Percentiles rank a stretch among this genome's conserved stretches.
These are phyloP conservation scores for Ophion costatus DNA, from an alignment of 2,888 invertebrate genomes.

Conservation along the genomic window DNA sequence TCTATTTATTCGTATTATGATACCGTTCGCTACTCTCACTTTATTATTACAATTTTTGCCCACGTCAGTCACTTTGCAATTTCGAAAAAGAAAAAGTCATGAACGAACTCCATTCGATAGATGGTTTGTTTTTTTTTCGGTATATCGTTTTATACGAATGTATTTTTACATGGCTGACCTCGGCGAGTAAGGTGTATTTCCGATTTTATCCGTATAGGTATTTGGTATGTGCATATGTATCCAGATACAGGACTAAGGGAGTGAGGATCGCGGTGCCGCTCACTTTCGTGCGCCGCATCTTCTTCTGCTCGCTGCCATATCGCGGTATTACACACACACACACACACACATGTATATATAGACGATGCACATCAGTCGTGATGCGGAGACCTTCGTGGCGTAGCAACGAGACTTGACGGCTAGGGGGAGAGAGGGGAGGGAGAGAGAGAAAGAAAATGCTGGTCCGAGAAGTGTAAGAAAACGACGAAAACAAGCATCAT, in stretches of 20 bases:
- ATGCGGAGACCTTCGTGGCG: conserved; percentile 1
- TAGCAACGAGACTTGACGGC: conserved; percentile 54
- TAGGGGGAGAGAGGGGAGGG: conserved; percentile 36
- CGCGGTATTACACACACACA: conserved; percentile 3
- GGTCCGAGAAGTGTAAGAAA: conserved; percentile 40
- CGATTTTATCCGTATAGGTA: conserved; percentile 7
- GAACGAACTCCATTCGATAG: not conserved
- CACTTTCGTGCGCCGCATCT: conserved; percentile 1
- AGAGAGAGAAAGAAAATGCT: conserved; percentile 13
- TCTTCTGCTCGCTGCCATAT: conserved; percentile 39
- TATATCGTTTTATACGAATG: not conserved
- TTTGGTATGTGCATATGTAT: not conserved
- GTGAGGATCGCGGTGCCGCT: not conserved
- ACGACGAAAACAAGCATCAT: conserved; percentile 48
- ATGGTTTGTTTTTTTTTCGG: not conserved
- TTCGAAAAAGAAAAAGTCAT: not conserved
- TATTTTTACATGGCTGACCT: not conserved
- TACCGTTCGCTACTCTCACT: too few species aligned
- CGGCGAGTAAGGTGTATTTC: conserved; percentile 15
- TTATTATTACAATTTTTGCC: too few species aligned
- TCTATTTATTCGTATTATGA: too few species aligned
- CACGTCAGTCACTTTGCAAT: not conserved
- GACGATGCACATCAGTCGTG: conserved; percentile 12
- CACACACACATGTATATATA: too few species aligned
- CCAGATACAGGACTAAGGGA: not conserved